Conservation (phyloP, 2,888 invertebrate species). For the Sinodicranocentrus sp. region DNA sequence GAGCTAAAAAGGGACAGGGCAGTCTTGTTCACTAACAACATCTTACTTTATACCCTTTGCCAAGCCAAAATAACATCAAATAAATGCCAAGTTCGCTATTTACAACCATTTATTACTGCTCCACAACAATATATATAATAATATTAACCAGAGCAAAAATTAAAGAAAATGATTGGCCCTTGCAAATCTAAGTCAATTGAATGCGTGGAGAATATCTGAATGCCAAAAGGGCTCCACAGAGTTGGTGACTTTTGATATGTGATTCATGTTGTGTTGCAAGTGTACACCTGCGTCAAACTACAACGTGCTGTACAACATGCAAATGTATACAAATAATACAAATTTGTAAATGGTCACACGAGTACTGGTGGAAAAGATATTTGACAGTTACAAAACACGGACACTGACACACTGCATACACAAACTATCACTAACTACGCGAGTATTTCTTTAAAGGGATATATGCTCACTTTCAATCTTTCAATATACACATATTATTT, state of each 20-base stretch:
- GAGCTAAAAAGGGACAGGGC: constrained; percentile 23
- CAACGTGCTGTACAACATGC: neutral
- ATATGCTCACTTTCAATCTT: constrained; percentile 32
- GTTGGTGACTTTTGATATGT: constrained; percentile 10
- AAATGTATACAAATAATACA: constrained; percentile 9
- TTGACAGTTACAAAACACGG: constrained; percentile 49
- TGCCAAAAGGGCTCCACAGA: constrained; percentile 22
- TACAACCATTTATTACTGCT: constrained; percentile 21
- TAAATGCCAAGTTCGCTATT: constrained; percentile 50
- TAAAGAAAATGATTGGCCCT: constrained; percentile 8
- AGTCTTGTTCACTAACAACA: neutral
- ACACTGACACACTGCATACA: constrained; percentile 1
- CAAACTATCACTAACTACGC: neutral
- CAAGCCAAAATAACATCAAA: constrained; percentile 10
- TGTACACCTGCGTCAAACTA: neutral
- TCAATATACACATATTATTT: constrained; percentile 37
- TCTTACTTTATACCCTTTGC: neutral
- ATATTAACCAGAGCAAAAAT: constrained; percentile 53
- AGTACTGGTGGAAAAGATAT: constrained; percentile 15
- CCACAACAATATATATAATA: neutral
- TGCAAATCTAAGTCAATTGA: constrained; percentile 22
- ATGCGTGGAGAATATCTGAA: neutral
- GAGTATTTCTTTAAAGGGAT: constrained; percentile 18
- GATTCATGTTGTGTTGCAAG: neutral
- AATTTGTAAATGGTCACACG: neutral